Conservation (phyloP, 2,113 vertebrate genomes). For the Murina feae region DNA sequence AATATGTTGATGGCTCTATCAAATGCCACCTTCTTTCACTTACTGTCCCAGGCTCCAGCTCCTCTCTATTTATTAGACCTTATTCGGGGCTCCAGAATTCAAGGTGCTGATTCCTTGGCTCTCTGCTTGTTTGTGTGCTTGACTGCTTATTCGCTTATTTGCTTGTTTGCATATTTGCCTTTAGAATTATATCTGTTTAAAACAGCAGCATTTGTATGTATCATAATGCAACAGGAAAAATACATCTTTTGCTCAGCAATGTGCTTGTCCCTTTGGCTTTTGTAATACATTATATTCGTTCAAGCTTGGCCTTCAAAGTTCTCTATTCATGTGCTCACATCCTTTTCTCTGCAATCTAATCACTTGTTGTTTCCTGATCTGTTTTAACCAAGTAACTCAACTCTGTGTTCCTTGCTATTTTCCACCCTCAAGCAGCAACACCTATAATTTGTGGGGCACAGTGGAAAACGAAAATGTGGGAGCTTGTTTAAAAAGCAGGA, state of each 20-base stretch:
- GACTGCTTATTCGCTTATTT: neutral
- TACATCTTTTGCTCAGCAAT: neutral
- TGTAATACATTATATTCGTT: constrained; percentile 10
- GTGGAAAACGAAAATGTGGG: neutral
- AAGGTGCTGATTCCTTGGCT: neutral
- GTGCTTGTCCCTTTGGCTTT: neutral
- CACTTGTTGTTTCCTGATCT: neutral
- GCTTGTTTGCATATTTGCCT: neutral
- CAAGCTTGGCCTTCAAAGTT: neutral
- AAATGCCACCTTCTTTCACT: constrained; percentile 2
- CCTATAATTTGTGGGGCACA: neutral
- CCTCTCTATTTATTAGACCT: neutral
- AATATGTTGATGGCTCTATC: constrained; percentile 37
- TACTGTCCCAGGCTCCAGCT: constrained; percentile 8
- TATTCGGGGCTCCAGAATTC: neutral
- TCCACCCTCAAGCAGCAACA: neutral
- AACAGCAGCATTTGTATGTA: neutral
- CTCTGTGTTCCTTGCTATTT: neutral
- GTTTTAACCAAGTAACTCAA: neutral
- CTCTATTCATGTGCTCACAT: neutral
- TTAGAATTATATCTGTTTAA: neutral
- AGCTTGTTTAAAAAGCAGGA: neutral
- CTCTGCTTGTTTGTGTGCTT: neutral
- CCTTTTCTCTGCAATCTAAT: neutral
- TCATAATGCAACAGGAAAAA: neutral